Evolutionary conservation across 2,888 invertebrate species (phyloP).

Genomic region (Baccha elongata): DNA sequence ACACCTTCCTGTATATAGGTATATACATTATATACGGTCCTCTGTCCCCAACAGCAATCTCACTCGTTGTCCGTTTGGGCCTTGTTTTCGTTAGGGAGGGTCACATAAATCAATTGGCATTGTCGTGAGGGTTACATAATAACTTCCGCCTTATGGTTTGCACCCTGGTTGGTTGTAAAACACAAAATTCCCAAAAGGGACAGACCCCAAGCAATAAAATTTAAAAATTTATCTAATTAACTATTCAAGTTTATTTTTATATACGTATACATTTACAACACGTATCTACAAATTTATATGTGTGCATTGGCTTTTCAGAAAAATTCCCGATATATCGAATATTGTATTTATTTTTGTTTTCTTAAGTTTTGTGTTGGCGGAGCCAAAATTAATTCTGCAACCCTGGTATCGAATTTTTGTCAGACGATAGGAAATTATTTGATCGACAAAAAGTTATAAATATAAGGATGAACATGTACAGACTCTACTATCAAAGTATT

Average conservation of each 20-base stretch:
- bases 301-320: constrained; percentile 9
- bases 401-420: constrained; percentile 12
- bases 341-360: not conserved
- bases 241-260: constrained; percentile 65
- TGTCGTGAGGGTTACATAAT: constrained; percentile 64
- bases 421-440: constrained; percentile 38
- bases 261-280: constrained; percentile 4
- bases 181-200: constrained; percentile 55
- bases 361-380: not conserved
- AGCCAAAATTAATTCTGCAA: not conserved
- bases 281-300: too few relatives aligned
- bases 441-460: constrained; percentile 29
- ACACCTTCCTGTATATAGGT: constrained; percentile 31
- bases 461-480: constrained; percentile 14
- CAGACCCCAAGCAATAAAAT: constrained; percentile 55
- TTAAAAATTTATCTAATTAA: constrained; percentile 72
- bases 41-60: not conserved
- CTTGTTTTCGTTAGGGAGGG: constrained; percentile 43
- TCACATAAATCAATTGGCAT: constrained; percentile 71
- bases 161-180: constrained; percentile 12
- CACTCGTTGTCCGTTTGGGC: constrained; percentile 20
- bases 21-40: not conserved
- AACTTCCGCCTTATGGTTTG: constrained; percentile 67
- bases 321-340: not conserved
- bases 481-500: not conserved